A percentile compares a stretch with the other conserved stretches of the same genome.
Evolutionary conservation across 2,113 vertebrate species (phyloP).

Genomic region (Epinephelus lanceolatus): DNA sequence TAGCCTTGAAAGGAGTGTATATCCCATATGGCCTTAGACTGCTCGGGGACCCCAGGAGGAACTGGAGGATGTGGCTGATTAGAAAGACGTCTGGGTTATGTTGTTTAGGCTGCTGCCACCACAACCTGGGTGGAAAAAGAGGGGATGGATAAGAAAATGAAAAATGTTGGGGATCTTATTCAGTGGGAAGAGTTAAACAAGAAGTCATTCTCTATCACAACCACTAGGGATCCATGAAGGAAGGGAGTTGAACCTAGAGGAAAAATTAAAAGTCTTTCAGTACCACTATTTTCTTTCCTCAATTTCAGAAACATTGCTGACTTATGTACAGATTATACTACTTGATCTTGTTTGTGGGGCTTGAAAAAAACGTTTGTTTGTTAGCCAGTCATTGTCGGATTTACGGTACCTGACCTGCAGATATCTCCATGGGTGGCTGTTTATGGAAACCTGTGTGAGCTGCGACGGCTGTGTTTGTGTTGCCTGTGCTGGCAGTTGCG

Average conservation of each 20-base stretch:
- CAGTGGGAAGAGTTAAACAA: background rate
- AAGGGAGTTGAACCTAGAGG: background rate
- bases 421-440: constrained; percentile 70
- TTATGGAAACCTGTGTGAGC: constrained; percentile 34
- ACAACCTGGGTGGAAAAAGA: constrained; percentile 1
- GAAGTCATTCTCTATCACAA: background rate
- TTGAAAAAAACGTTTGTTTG: background rate
- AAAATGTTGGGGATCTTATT: background rate
- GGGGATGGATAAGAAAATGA: background rate
- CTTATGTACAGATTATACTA: background rate
- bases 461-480: constrained; percentile 43
- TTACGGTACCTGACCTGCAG: constrained; percentile 60
- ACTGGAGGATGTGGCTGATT: constrained; percentile 29
- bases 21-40: constrained; percentile 55
- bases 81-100: constrained; percentile 23
- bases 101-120: constrained; percentile 13
- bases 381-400: constrained; percentile 29
- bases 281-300: background rate
- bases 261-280: constrained; percentile 8
- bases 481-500: constrained; percentile 34
- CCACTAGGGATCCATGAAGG: background rate
- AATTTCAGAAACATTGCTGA: background rate
- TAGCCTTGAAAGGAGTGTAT: constrained; percentile 27
- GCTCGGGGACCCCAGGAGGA: constrained; percentile 18
- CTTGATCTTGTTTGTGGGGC: constrained; percentile 13